Percentiles rank a stretch among this genome's conserved stretches.
Evolutionary conservation across 2,797 vertebrate genomes (phyloP).

Genomic region (Gadopsis bispinosus): DNA sequence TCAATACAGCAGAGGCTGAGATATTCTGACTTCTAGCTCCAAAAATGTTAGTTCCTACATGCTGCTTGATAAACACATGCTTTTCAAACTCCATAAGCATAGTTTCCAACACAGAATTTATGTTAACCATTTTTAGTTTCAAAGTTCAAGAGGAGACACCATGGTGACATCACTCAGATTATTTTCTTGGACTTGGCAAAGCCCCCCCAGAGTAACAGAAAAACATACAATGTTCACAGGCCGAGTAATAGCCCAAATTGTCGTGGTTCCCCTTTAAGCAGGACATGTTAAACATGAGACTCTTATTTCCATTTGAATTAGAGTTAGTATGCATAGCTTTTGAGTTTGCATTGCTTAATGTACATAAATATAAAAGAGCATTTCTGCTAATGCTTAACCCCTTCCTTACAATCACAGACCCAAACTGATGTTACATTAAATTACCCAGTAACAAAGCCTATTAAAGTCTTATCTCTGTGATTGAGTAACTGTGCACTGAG

Average conservation of each 20-base stretch:
- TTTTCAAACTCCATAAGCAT: neutral
- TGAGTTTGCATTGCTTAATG: neutral
- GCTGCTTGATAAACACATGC: neutral
- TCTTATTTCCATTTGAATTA: neutral
- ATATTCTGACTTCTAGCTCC: neutral
- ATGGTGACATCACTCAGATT: neutral
- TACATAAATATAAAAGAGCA: neutral
- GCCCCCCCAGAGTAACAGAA: neutral
- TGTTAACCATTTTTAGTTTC: neutral
- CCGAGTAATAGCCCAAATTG: neutral
- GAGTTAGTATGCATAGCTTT: neutral
- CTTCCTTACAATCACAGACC: constrained; percentile 4
- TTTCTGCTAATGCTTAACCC: neutral
- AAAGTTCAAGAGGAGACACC: neutral
- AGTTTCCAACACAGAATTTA: neutral
- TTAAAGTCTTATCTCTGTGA: constrained; percentile 43
- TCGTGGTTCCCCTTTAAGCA: neutral
- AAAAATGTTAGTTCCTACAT: neutral
- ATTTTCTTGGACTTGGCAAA: neutral
- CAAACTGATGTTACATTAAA: constrained; percentile 33
- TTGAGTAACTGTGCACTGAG: constrained; percentile 49
- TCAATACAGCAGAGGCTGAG: neutral
- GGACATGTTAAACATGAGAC: neutral
- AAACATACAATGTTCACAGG: neutral
- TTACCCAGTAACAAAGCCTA: constrained; percentile 23